Conservation (phyloP, 2,797 vertebrate species). For the Bradypodion ventrale region DNA sequence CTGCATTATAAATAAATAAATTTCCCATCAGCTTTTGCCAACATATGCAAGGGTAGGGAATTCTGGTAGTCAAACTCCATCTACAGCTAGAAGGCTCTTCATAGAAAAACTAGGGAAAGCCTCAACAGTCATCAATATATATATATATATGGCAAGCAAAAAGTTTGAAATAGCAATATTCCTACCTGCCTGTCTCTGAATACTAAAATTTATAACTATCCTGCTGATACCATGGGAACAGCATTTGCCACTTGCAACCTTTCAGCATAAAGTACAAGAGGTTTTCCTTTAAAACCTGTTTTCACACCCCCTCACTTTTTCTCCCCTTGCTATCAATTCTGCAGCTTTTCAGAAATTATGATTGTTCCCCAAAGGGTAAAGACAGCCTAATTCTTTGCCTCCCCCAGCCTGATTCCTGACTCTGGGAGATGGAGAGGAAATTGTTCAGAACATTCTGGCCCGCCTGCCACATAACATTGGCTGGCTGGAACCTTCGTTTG, state of each 20-base stretch:
- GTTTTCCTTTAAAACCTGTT: constrained; percentile 15
- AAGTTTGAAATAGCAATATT: not conserved
- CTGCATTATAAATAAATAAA: too few relatives aligned
- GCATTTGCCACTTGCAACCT: not conserved
- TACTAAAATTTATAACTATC: not conserved
- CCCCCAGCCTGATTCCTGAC: constrained; percentile 20
- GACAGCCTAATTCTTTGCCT: not conserved
- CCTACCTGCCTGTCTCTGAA: not conserved
- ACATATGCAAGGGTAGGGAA: too few relatives aligned
- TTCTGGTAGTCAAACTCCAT: not conserved
- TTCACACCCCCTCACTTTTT: constrained; percentile 1
- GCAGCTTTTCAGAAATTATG: constrained; percentile 30
- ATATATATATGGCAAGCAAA: not conserved
- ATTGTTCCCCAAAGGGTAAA: not conserved
- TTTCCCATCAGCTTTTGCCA: too few relatives aligned
- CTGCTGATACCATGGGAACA: not conserved
- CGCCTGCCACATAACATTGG: constrained; percentile 34
- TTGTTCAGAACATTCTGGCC: constrained; percentile 60
- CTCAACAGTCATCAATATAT: not conserved
- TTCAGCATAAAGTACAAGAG: not conserved
- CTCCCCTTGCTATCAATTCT: constrained; percentile 18
- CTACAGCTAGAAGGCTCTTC: not conserved
- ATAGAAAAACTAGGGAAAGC: not conserved
- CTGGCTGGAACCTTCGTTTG: constrained; percentile 52
- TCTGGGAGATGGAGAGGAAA: constrained; percentile 53